Evolutionary conservation across 2,113 vertebrate species (phyloP).

Genomic region (Mustela nigripes): DNA sequence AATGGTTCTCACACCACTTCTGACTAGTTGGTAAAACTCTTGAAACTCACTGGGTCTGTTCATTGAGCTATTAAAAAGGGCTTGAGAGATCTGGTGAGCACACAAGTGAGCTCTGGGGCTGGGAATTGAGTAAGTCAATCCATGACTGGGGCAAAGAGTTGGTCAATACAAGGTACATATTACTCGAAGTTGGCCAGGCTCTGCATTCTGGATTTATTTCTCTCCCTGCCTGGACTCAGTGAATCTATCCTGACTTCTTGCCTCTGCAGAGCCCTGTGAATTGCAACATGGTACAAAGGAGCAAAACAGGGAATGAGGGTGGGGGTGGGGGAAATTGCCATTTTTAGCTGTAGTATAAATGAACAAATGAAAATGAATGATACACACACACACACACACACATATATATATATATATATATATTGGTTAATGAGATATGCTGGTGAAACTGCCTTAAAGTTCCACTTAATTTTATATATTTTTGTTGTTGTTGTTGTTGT

Average conservation of each 20-base stretch:
- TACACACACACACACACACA: not conserved
- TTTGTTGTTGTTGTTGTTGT: too few species aligned
- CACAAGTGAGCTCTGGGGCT: not conserved
- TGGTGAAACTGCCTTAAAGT: not conserved
- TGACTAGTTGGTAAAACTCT: not conserved
- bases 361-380: too few species aligned
- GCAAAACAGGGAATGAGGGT: not conserved
- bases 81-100: not conserved
- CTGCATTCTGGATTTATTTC: not conserved
- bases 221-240: not conserved
- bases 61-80: not conserved
- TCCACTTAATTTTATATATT: slow-evolving; percentile 34
- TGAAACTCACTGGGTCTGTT: not conserved
- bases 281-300: not conserved
- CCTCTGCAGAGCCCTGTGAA: not conserved
- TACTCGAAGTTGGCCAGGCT: not conserved
- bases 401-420: not conserved
- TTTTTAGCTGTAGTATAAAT: not conserved
- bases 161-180: not conserved
- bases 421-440: not conserved
- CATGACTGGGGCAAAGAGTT: not conserved
- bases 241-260: not conserved
- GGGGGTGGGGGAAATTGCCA: not conserved
- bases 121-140: not conserved
- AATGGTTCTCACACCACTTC: not conserved